These are phyloP conservation scores for Gyps fulvus DNA, from an alignment of 2,113 vertebrate species.

Conservation along the genomic window DNA sequence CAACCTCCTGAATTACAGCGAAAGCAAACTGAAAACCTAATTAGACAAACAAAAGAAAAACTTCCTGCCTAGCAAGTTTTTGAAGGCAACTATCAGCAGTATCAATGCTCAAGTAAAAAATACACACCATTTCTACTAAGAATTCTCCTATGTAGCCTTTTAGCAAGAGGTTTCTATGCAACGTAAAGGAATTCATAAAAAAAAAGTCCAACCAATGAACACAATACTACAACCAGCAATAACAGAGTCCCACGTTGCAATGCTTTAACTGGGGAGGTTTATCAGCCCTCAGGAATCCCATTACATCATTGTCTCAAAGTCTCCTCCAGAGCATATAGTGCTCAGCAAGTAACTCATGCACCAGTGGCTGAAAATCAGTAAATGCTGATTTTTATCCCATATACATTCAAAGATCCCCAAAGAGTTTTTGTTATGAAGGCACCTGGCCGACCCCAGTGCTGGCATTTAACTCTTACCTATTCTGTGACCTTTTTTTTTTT, in stretches of 20 bases:
- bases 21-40: slow-evolving; percentile 25
- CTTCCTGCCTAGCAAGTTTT: slow-evolving; percentile 23
- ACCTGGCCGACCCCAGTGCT: background rate
- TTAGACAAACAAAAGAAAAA: background rate
- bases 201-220: background rate
- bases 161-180: background rate
- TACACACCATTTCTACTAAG: background rate
- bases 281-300: background rate
- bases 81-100: background rate
- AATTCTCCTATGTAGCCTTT: background rate
- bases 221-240: background rate
- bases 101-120: background rate
- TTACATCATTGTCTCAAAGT: background rate
- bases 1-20: background rate
- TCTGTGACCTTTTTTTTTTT: background rate
- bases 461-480: background rate
- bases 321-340: background rate
- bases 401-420: background rate
- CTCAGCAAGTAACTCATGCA: background rate
- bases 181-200: background rate
- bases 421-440: background rate
- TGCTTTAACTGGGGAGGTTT: background rate
- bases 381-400: background rate
- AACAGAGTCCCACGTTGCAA: fast-evolving
- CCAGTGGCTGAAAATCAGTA: background rate